phyloP scores from a whole-genome alignment of 2,797 vertebrate genomes.

The Sandelia bainsii region DNA sequence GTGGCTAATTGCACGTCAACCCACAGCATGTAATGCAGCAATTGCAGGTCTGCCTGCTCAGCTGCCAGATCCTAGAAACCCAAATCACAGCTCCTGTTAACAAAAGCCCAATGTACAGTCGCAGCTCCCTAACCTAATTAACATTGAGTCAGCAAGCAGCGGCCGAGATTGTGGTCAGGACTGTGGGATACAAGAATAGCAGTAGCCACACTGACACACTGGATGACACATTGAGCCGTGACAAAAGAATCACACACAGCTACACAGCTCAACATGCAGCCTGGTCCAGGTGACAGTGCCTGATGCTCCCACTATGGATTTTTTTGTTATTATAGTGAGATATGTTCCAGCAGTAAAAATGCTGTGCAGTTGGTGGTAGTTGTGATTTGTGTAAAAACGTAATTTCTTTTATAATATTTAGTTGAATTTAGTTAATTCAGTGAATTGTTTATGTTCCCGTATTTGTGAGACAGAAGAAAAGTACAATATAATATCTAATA shows the following conservation, averaged over 20 bases:
- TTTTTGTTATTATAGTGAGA: conserved; percentile 19
- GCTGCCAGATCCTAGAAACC: conserved; percentile 75
- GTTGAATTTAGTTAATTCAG: neutral
- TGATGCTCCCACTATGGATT: conserved; percentile 41
- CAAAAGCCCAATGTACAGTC: conserved; percentile 71
- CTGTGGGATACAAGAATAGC: conserved; percentile 72
- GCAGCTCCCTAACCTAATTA: conserved; percentile 82
- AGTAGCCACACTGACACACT: conserved; percentile 67
- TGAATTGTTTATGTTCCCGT: neutral
- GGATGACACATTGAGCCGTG: conserved; percentile 72
- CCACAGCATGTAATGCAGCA: conserved; percentile 69
- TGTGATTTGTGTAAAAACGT: conserved; percentile 12
- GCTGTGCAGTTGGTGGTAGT: conserved; percentile 28
- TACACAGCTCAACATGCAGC: conserved; percentile 62
- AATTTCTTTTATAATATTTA: neutral
- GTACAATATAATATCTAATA: too few species aligned
- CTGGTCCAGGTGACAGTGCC: conserved; percentile 60
- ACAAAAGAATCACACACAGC: conserved; percentile 74
- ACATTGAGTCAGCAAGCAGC: conserved; percentile 77
- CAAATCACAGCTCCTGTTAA: conserved; percentile 76
- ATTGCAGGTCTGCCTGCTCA: conserved; percentile 72
- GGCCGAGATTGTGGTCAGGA: conserved; percentile 69
- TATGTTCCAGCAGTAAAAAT: conserved; percentile 14
- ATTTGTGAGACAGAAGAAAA: neutral
- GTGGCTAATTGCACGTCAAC: conserved; percentile 71